These are phyloP conservation scores for Hydrotaea cyrtoneurina DNA, from an alignment of 2,888 invertebrate genomes.

Conservation along the genomic window DNA sequence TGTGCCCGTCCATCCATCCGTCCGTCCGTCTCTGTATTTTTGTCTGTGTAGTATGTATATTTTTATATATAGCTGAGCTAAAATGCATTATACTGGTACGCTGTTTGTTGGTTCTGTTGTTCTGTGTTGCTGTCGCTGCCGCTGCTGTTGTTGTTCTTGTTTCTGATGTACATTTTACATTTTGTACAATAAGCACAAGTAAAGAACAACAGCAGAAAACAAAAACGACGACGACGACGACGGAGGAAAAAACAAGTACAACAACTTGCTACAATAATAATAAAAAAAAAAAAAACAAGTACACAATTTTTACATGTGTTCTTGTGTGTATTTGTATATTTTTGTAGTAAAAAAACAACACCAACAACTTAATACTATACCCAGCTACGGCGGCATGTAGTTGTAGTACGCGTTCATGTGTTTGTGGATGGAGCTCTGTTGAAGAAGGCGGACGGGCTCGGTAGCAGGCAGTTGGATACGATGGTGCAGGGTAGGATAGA, in stretches of 20 bases:
- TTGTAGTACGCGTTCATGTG: slow-evolving; percentile 30
- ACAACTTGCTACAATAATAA: slow-evolving; percentile 68
- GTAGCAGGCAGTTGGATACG: neutral
- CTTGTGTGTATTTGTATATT: slow-evolving; percentile 57
- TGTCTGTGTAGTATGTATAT: slow-evolving; percentile 31
- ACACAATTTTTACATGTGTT: slow-evolving; percentile 64
- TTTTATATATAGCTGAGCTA: slow-evolving; percentile 47
- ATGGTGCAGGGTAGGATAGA: neutral
- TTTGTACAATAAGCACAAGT: slow-evolving; percentile 55
- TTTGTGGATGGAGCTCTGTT: slow-evolving; percentile 18
- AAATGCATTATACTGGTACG: slow-evolving; percentile 67
- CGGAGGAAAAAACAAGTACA: slow-evolving; percentile 64
- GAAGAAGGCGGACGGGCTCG: slow-evolving; percentile 6
- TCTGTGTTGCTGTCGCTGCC: slow-evolving; percentile 24
- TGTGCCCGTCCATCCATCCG: slow-evolving; percentile 26
- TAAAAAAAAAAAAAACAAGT: too few species aligned
- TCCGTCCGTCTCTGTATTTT: neutral
- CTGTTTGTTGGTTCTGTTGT: neutral
- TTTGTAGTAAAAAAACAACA: slow-evolving; percentile 63
- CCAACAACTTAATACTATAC: slow-evolving; percentile 71
- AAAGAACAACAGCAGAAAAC: slow-evolving; percentile 58
- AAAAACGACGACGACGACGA: slow-evolving; percentile 42
- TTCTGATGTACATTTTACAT: slow-evolving; percentile 26
- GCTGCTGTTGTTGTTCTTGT: slow-evolving; percentile 32
- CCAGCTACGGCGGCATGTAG: slow-evolving; percentile 65